Base-by-base conservation (phyloP, 2,113 vertebrate species). In the Chaetodon auriga region DNA sequence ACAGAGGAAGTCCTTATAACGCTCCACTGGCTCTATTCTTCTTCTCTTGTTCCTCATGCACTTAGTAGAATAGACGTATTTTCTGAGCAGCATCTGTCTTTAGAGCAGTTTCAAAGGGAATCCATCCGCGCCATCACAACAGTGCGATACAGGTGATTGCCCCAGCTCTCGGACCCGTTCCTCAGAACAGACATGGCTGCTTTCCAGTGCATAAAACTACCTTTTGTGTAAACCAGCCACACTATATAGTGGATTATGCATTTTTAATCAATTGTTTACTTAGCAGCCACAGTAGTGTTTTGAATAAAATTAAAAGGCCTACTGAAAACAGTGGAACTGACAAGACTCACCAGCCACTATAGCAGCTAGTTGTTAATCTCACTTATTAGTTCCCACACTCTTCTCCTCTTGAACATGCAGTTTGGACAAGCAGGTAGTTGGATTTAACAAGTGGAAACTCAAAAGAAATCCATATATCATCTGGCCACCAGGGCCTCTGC, bases 201-300 rank as follows among this genome's bases (percentile, higher is more conserved):
- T 85, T 85, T 94, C 91, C 89, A 93, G 91, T 93, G 90, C 91
- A 91, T 93, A 38, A 92, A 84, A 90, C 82, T 90, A 91, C 68
- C 38, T 63, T 75, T 14, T 75, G 58, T 87, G 90, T 92, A 93
- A 94, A 92, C 88, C 78, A 84, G 74, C 85, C 87, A 87, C 84
- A 78, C 53, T 15, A 48, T 82, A 55, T 76, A 53, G 84, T 80
- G 66, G 73, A 80, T 77, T 64, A 80, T 68, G 60, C 66, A 78
- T 86, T 83, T 72, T 87, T 19, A 63, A 70, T 66, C 38, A 81
- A 71, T 71, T 11, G 30, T 79, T 90, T 58, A 74, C 48, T 80
- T 86, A 92, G 89, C 91, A 94, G 93, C 93, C 77, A 82, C 57
- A 68, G 54, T 64, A 62, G 64, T 78, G 62, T 80, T 83, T 69